phyloP scores from a whole-genome alignment of 2,888 invertebrate species.

The Dendrolimus houi region DNA sequence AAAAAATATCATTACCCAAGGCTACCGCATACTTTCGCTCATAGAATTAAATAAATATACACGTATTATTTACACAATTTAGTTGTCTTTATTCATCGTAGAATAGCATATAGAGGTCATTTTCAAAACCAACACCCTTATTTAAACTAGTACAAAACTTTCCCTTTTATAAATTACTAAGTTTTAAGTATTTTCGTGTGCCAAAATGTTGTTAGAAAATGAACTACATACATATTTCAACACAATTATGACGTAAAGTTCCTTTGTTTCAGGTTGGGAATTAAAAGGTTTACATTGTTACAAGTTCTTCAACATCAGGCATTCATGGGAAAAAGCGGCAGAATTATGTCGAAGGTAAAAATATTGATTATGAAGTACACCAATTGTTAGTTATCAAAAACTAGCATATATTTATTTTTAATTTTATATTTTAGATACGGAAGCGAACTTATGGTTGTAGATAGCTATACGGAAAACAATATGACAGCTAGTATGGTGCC shows the following conservation, averaged over 20 bases:
- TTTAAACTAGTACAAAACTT: conserved; percentile 24
- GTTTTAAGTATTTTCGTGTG: conserved; percentile 1
- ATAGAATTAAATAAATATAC: too few species aligned
- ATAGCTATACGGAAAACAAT: conserved; percentile 94
- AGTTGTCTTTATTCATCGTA: too few species aligned
- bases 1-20: too few species aligned
- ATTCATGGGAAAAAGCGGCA: conserved; percentile 97
- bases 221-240: neutral
- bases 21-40: too few species aligned
- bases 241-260: too few species aligned
- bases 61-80: too few species aligned
- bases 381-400: neutral
- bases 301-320: conserved; percentile 96
- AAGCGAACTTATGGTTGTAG: conserved; percentile 94
- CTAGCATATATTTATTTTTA: conserved; percentile 11
- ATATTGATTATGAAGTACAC: neutral
- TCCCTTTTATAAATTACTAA: conserved; percentile 8
- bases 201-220: neutral
- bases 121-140: conserved; percentile 30
- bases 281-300: conserved; percentile 93
- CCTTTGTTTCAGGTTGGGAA: conserved; percentile 89
- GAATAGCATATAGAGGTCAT: conserved; percentile 16
- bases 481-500: conserved; percentile 89
- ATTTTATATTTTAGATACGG: conserved; percentile 84
- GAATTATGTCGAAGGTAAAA: conserved; percentile 95